A percentile compares a stretch with the other conserved stretches of the same genome.
Conservation (phyloP, 2,888 invertebrate genomes). For the Capitulum mitella region DNA sequence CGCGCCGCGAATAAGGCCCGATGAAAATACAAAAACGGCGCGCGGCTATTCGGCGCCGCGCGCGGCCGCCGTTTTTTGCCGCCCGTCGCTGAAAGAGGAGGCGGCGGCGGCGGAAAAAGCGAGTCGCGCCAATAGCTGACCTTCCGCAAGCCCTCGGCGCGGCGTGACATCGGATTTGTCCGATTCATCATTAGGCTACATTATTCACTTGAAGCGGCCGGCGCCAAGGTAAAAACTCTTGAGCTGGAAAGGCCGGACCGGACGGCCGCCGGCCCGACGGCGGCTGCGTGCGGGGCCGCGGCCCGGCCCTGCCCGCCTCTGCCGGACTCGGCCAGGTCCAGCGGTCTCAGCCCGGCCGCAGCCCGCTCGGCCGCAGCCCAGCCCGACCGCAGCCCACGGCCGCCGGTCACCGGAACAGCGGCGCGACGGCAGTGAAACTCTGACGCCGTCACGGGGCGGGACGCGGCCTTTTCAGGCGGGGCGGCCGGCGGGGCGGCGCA, state of each 20-base stretch:
- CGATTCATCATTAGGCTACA: conserved; percentile 24
- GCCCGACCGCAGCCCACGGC: neutral
- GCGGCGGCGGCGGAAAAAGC: neutral
- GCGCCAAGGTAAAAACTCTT: conserved; percentile 4
- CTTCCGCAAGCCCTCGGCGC: neutral
- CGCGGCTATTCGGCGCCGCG: neutral
- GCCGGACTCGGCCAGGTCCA: no score
- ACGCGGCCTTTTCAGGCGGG: no score
- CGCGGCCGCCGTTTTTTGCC: neutral
- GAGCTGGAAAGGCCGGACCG: neutral
- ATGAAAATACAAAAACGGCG: neutral
- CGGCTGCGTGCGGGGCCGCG: neutral
- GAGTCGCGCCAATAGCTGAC: neutral
- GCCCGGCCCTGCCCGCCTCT: no score
- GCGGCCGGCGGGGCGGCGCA: no score
- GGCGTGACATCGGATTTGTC: conserved; percentile 6
- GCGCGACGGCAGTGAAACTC: neutral
- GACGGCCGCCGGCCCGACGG: neutral
- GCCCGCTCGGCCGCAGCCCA: no score
- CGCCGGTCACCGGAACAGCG: neutral
- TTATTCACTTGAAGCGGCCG: conserved; percentile 22
- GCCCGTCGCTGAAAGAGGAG: neutral
- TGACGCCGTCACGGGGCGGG: no score
- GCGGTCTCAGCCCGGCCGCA: no score
- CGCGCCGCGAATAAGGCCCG: neutral